Conservation (phyloP, 2,113 vertebrate species). For the Burhinus bistriatus region DNA sequence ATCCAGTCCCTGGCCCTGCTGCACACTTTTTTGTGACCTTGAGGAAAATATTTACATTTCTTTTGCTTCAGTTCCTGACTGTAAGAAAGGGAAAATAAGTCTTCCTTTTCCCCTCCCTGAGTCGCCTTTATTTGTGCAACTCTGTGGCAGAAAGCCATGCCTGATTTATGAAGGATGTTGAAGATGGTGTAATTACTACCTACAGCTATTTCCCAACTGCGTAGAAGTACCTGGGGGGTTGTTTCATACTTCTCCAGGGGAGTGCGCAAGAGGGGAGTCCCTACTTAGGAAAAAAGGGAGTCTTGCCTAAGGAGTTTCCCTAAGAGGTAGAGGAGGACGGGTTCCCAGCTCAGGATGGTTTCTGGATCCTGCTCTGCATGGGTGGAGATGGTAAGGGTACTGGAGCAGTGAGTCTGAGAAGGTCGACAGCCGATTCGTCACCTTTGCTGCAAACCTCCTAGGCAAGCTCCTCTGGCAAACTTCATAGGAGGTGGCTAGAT, state of each 20-base stretch:
- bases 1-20: neutral
- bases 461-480: neutral
- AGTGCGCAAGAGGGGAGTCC: neutral
- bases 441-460: neutral
- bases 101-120: neutral
- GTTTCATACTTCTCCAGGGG: neutral
- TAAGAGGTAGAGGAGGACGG: neutral
- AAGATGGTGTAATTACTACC: neutral
- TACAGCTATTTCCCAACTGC: neutral
- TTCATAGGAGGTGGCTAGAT: neutral
- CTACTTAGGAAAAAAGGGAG: neutral
- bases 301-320: neutral
- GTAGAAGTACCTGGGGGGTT: neutral
- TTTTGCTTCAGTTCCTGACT: neutral
- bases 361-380: neutral
- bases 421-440: neutral
- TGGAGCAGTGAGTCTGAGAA: neutral
- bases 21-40: fast-evolving
- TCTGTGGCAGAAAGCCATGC: neutral
- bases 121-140: neutral
- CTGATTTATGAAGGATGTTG: neutral
- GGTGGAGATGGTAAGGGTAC: neutral
- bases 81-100: neutral
- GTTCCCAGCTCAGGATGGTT: neutral
- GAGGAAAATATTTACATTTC: neutral